Evolutionary conservation across 2,797 vertebrate genomes (phyloP), one percentile per base, ranked within the genome.

Genomic region (Triplophysa yarkandensis): DNA sequence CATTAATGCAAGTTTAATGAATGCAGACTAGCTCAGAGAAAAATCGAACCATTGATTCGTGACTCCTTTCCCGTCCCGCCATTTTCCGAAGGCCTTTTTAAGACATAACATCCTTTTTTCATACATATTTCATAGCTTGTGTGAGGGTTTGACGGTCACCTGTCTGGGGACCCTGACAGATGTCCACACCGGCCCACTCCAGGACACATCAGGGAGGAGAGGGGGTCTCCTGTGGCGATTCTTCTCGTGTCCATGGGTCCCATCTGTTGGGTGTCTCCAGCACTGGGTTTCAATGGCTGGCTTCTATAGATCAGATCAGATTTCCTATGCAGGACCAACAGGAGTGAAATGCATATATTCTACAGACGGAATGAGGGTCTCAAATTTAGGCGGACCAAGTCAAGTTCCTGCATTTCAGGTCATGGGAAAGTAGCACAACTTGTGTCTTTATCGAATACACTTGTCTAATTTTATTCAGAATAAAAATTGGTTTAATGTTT

Each of bases 101-200:
- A 89, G 34, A 61, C 72, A 70, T 77, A 74, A 87, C 85, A 89
- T 87, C 87, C 85, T 80, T 80, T 83, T 90, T 90, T 89, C 89
- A 92, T 93, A 84, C 88, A 93, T 92, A 91, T 92, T 92, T 92
- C 86, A 93, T 93, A 67, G 80, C 44, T 68, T 73, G 68, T 70
- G 28, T 83, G 84, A 86, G 85, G 83, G 83, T 74, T 55, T 84
- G 81, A 83, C 52, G 78, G 77, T 83, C 87, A 82, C 83, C 86
- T 83, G 89, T 88, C 76, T 65, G 81, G 91, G 89, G 89, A 91
- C 86, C 75, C 79, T 87, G 91, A 91, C 92, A 93, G 91, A 93
- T 93, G 92, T 92, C 91, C 88, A 82, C 91, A 90, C 76, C 87
- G 86, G 72, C 85, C 79, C 78, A 86, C 85, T 28, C 61, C 0